Base-by-base conservation (phyloP, 2,797 vertebrate genomes). In the Neosilurus hyrtlii region DNA sequence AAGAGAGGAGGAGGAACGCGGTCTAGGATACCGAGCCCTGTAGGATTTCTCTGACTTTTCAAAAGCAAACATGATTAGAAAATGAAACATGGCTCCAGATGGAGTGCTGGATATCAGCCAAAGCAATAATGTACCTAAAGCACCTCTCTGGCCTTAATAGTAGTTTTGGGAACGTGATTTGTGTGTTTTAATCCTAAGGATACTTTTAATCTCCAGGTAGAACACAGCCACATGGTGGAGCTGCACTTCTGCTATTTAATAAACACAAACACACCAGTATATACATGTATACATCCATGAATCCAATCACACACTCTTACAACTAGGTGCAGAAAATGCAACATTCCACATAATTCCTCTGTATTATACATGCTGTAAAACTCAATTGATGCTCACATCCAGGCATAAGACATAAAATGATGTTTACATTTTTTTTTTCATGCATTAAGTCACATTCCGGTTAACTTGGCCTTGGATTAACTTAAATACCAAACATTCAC, bases 191-290 rank as follows among this genome's bases (percentile, higher is more conserved):
- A 24, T 20, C 61, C 63, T 26, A n/a, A 75, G 30, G 10, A 52
- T 52, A 24, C 43, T 22, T 52, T 24, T 57, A 37, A 43, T 24
- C 12, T 24, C 30, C 26, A n/a, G 16, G 16, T 18, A 16, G 43
- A 56, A 68, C 20, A 73, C 9, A 78, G 76, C 93, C 94, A 93
- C 93, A 92, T 85, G 94, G 93, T 93, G 93, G 93, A 90, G 94
- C 92, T 94, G 88, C 91, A 87, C 90, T 89, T 86, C 92, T 92
- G 92, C 89, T 80, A 71, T 70, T 54, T 81, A 79, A 74, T 71
- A 66, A 15, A 26, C 30, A 12, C 63, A 30, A 15, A 79, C 35
- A 76, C 43, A 80, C 11, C 77, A 76, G 77, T 56, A 84, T 51
- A 73, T 51, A 49, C 49, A 35, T 20, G 20, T 59, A 30, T n/a